A percentile compares a stretch with the other conserved stretches of the same genome.
phyloP scores from a whole-genome alignment of 2,113 vertebrate genomes.

The Neomonachus schauinslandi region DNA sequence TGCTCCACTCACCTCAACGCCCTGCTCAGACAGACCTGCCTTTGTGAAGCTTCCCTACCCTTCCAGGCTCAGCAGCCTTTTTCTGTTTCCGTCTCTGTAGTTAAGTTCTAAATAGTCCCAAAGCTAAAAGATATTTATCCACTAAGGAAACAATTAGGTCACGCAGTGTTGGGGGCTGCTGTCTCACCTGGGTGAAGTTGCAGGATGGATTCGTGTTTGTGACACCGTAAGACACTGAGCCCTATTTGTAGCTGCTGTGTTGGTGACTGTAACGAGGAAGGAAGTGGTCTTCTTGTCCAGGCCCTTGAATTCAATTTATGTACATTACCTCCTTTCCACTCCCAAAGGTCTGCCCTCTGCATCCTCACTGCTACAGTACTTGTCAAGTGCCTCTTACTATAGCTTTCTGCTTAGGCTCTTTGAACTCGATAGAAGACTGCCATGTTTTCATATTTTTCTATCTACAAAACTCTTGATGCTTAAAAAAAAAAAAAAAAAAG shows the following conservation, averaged over 20 bases:
- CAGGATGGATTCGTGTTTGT: slow-evolving; percentile 4
- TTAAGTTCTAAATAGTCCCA: slow-evolving; percentile 32
- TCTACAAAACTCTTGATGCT: neutral
- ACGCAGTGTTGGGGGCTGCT: neutral
- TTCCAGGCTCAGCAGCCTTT: neutral
- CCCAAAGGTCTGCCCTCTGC: neutral
- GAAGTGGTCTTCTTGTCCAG: neutral
- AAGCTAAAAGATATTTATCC: neutral
- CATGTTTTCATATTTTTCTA: slow-evolving; percentile 45
- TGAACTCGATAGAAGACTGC: slow-evolving; percentile 13
- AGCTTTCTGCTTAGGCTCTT: neutral
- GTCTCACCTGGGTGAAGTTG: neutral
- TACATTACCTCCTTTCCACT: neutral
- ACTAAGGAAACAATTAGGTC: neutral
- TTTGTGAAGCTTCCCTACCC: neutral
- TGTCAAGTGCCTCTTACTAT: neutral
- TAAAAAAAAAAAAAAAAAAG: slow-evolving; percentile 13
- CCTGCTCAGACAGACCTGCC: neutral
- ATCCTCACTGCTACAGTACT: neutral
- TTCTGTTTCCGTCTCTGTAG: neutral
- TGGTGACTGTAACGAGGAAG: neutral
- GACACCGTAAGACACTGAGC: neutral
- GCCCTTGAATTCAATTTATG: neutral
- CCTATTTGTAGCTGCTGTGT: neutral
- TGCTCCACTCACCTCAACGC: neutral